Evolutionary conservation across 1,140 invertebrate genomes (phyloP).

Genomic region (Papilio machaon): DNA sequence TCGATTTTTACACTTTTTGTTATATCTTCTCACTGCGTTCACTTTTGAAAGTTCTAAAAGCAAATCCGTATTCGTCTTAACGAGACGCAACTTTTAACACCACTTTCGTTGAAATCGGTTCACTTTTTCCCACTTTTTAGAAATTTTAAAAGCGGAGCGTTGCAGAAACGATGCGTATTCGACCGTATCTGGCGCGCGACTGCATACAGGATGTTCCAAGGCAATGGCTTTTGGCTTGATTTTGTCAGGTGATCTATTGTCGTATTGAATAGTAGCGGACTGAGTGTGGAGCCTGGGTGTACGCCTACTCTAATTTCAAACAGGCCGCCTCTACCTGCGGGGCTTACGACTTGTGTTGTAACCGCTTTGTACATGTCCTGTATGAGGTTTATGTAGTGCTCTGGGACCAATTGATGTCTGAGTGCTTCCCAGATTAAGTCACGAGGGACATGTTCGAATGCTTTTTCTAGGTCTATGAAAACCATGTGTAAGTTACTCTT

Average conservation of each 20-base stretch:
- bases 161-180: too few relatives aligned
- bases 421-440: conserved; percentile 44
- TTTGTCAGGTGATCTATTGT: conserved; percentile 40
- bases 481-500: conserved; percentile 38
- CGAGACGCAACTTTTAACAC: too few relatives aligned
- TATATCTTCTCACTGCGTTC: too few relatives aligned
- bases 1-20: too few relatives aligned
- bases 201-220: conserved; percentile 28
- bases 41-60: too few relatives aligned
- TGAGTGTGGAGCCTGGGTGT: conserved; percentile 44
- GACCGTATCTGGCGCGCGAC: too few relatives aligned
- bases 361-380: conserved; percentile 42
- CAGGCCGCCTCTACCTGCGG: conserved; percentile 34
- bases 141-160: too few relatives aligned
- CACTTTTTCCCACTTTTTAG: too few relatives aligned
- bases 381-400: conserved; percentile 40
- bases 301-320: conserved; percentile 46
- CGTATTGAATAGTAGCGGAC: conserved; percentile 42
- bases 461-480: conserved; percentile 49
- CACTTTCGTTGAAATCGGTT: too few relatives aligned
- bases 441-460: conserved; percentile 44
- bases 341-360: conserved; percentile 40
- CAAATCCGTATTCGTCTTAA: too few relatives aligned
- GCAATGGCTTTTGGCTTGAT: not conserved
- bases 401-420: conserved; percentile 39